Conservation (phyloP, 1,140 invertebrate genomes). For the Dolichoris vasculosae region DNA sequence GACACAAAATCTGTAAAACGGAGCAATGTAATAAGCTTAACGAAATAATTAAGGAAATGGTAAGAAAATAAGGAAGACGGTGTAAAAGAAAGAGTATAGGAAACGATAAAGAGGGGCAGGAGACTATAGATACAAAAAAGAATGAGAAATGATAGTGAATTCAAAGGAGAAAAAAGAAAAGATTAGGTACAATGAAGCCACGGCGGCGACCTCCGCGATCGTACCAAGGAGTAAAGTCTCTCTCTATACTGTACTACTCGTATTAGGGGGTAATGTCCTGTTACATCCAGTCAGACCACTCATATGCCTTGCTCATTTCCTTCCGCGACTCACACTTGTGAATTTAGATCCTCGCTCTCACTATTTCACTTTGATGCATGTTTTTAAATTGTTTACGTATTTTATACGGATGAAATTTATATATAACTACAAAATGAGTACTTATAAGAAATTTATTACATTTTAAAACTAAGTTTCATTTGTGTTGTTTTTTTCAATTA, state of each 20-base stretch:
- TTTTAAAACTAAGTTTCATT: background rate
- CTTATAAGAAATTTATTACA: background rate
- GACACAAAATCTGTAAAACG: too few species aligned
- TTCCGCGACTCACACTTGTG: background rate
- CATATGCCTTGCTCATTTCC: background rate
- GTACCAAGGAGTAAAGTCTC: background rate
- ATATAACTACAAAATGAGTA: background rate
- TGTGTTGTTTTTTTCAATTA: too few species aligned
- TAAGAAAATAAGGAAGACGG: background rate
- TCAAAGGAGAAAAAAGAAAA: background rate
- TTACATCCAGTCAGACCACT: constrained; percentile 45
- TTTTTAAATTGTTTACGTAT: background rate
- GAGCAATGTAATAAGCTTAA: too few species aligned
- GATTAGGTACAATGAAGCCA: background rate
- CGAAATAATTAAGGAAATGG: background rate
- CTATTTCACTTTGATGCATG: background rate
- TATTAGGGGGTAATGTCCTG: constrained; percentile 41
- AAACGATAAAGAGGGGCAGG: constrained; percentile 7
- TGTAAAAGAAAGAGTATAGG: constrained; percentile 9
- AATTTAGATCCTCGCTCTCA: too few species aligned
- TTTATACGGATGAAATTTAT: background rate
- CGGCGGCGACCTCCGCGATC: background rate
- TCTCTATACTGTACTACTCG: constrained; percentile 39
- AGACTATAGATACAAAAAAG: background rate
- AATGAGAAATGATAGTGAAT: background rate